Evolutionary conservation across 2,797 vertebrate species (phyloP), one percentile per base, ranked within the genome.

Genomic region (Helostoma temminkii): DNA sequence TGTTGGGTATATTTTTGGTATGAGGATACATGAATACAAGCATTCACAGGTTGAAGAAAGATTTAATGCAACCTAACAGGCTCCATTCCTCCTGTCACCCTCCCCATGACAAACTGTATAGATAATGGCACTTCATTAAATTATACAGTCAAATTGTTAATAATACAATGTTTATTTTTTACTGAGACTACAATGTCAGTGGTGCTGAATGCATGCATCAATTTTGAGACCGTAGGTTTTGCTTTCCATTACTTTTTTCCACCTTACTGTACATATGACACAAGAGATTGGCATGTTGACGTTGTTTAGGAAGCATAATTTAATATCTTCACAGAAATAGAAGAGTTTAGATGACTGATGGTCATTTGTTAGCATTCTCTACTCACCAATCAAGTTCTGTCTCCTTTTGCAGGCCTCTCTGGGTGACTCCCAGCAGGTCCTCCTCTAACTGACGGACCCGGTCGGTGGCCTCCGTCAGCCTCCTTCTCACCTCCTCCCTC

Each of bases 321-420:
- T n/a, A n/a, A n/a, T n/a, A n/a, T n/a, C n/a, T n/a, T n/a, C n/a
- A n/a, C n/a, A n/a, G n/a, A 64, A 43, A 62, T 15, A 15, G 30
- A 55, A 10, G 18, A 22, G n/a, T 50, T 10, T 15, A 25, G 22
- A 56, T 77, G 72, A 81, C 25, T 59, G 71, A 80, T 39, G 57
- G 47, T 14, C n/a, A n/a, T n/a, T n/a, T n/a, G n/a, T n/a, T n/a
- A n/a, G n/a, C n/a, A n/a, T n/a, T 37, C 62, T 24, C 47, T 45
- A 48, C 85, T 95, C 79, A 99, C 98, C 97, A 96, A 83, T 98
- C 96, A 61, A 99, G 88, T 80, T 99, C 97, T 0, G 96, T 98
- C 93, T 99, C 97, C 88, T 98, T 99, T 54, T 95, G 95, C 82
- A 98, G 94, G 58, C 96, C 94, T 91, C 95, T 96, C 68, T 99